Evolutionary conservation across 2,888 invertebrate species (phyloP).

Genomic region (Bimastos eiseni): DNA sequence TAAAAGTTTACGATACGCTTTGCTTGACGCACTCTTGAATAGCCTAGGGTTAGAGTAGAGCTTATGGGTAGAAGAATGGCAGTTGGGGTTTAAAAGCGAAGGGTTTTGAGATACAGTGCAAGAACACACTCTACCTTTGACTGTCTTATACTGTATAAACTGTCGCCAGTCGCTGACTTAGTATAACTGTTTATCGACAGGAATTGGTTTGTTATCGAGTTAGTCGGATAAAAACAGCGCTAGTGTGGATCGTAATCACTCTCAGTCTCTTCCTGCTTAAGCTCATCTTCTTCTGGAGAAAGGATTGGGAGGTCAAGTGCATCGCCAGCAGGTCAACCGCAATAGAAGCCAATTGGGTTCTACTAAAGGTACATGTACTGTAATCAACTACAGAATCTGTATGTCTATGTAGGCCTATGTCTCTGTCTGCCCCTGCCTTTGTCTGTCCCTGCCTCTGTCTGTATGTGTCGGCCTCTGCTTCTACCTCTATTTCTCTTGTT

Average conservation of each 20-base stretch:
- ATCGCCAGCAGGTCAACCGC: constrained; percentile 63
- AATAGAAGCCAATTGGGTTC: constrained; percentile 75
- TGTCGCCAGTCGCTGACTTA: too few species aligned
- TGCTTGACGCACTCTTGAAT: too few species aligned
- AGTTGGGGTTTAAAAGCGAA: too few species aligned
- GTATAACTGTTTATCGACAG: constrained; percentile 6
- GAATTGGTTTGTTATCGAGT: constrained; percentile 33
- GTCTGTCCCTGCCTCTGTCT: too few species aligned
- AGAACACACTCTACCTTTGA: too few species aligned
- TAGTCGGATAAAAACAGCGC: not conserved
- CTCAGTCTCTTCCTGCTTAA: constrained; percentile 77
- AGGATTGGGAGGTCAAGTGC: constrained; percentile 75
- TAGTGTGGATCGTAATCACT: constrained; percentile 69
- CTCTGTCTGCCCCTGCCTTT: too few species aligned
- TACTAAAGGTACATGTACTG: constrained; percentile 74
- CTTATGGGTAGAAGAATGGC: too few species aligned
- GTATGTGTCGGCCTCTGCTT: too few species aligned
- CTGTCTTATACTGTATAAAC: too few species aligned
- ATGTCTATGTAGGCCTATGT: not conserved
- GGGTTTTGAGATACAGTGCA: too few species aligned
- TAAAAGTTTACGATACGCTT: not conserved
- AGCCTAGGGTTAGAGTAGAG: too few species aligned
- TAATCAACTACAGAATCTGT: not conserved
- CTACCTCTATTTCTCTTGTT: too few species aligned
- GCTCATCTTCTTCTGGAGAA: constrained; percentile 86